Evolutionary conservation across 2,797 vertebrate genomes (phyloP).

Genomic region (Anolis apletophallus): DNA sequence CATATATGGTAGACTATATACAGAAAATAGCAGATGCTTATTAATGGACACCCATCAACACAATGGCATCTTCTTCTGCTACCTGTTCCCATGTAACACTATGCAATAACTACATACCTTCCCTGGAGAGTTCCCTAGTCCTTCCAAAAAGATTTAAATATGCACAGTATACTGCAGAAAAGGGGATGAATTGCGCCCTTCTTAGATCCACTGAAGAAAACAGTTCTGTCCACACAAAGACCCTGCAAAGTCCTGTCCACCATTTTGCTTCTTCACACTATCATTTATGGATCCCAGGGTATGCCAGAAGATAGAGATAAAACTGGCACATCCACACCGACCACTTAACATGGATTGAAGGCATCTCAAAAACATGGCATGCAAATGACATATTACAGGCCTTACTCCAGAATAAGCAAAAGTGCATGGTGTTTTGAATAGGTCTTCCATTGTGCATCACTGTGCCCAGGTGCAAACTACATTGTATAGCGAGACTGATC

Average conservation of each 20-base stretch:
- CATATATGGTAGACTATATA: neutral
- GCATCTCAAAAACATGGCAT: too few relatives aligned
- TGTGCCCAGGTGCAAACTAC: too few relatives aligned
- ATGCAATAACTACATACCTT: too few relatives aligned
- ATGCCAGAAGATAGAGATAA: constrained; percentile 4
- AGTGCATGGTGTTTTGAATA: too few relatives aligned
- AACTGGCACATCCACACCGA: neutral
- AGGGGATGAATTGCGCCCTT: too few relatives aligned
- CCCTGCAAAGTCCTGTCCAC: neutral
- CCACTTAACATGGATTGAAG: too few relatives aligned
- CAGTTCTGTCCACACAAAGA: neutral
- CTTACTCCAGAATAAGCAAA: too few relatives aligned
- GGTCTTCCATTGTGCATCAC: too few relatives aligned
- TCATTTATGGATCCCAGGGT: neutral
- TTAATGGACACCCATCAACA: neutral
- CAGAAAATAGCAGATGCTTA: neutral
- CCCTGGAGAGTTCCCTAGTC: neutral
- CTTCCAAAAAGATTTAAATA: too few relatives aligned
- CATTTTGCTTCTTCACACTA: constrained; percentile 3
- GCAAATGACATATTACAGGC: too few relatives aligned
- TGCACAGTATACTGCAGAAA: too few relatives aligned
- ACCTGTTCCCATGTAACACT: neutral
- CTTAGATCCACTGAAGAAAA: neutral
- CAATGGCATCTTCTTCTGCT: neutral
- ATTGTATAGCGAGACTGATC: too few relatives aligned